Conservation (phyloP, 2,113 vertebrate genomes). For the Rostratula benghalensis region DNA sequence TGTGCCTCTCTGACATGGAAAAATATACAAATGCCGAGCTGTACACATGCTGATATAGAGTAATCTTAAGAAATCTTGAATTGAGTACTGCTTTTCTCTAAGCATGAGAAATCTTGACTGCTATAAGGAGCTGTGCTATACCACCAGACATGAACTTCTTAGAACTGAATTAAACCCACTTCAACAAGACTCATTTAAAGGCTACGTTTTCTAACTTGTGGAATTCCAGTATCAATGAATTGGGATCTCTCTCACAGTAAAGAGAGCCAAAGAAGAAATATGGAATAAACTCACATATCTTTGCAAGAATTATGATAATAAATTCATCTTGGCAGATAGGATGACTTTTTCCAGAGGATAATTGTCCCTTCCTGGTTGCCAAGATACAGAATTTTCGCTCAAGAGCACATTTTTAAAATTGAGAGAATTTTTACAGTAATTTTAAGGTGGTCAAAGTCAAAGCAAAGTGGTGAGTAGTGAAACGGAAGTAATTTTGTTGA, state of each 20-base stretch:
- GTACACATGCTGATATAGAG: not conserved
- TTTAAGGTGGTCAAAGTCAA: not conserved
- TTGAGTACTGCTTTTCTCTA: not conserved
- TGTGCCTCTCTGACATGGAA: not conserved
- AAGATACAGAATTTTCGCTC: slow-evolving; percentile 24
- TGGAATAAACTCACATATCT: not conserved
- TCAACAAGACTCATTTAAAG: not conserved
- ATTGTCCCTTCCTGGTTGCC: slow-evolving; percentile 14
- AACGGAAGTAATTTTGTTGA: not conserved
- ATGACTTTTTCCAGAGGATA: slow-evolving; percentile 11
- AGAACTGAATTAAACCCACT: not conserved
- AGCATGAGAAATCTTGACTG: not conserved
- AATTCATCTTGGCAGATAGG: slow-evolving; percentile 9
- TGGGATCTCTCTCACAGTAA: not conserved
- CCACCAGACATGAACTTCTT: not conserved
- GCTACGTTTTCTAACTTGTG: not conserved
- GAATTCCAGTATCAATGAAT: slow-evolving; percentile 2
- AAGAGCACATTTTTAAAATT: not conserved
- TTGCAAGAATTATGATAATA: slow-evolving; percentile 20
- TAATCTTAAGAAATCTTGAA: not conserved
- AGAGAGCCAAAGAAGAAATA: not conserved
- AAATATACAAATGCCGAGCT: not conserved
- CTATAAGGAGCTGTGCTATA: not conserved
- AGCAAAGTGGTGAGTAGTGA: not conserved
- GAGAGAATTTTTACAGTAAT: not conserved